phyloP scores from a whole-genome alignment of 1,140 invertebrate genomes.

The Pseudomyrmex dendroicus region DNA sequence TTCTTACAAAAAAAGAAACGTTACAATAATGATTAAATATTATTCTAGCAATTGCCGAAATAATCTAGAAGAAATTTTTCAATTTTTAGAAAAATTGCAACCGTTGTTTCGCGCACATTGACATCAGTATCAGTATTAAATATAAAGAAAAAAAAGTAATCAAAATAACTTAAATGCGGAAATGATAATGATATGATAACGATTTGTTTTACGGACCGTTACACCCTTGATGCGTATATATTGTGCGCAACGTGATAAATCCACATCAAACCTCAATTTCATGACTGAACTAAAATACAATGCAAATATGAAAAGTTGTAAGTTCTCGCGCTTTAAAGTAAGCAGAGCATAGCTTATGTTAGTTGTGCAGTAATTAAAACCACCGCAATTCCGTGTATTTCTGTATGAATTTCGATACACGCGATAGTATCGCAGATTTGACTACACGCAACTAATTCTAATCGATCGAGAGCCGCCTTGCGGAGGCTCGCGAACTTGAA shows the following conservation, averaged over 20 bases:
- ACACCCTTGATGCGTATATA: neutral
- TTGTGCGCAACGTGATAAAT: neutral
- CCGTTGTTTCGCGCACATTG: neutral
- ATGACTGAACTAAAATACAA: constrained; percentile 21
- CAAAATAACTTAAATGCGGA: neutral
- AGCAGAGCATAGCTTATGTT: constrained; percentile 38
- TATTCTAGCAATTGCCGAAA: no score
- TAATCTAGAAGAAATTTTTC: neutral
- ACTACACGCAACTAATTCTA: neutral
- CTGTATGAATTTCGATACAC: neutral
- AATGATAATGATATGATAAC: neutral
- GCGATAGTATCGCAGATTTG: neutral
- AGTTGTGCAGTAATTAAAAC: constrained; percentile 38
- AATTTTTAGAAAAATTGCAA: neutral
- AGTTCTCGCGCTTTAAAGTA: constrained; percentile 2
- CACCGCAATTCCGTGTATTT: neutral
- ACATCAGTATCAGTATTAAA: neutral
- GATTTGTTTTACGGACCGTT: constrained; percentile 11
- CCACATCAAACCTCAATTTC: constrained; percentile 18
- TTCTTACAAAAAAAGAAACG: no score
- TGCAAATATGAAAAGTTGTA: neutral
- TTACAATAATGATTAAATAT: no score
- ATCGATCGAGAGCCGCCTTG: neutral
- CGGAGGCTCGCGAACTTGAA: neutral
- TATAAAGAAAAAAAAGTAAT: neutral